Conservation (phyloP, 2,113 vertebrate genomes). For the Xiphophorus couchianus region DNA sequence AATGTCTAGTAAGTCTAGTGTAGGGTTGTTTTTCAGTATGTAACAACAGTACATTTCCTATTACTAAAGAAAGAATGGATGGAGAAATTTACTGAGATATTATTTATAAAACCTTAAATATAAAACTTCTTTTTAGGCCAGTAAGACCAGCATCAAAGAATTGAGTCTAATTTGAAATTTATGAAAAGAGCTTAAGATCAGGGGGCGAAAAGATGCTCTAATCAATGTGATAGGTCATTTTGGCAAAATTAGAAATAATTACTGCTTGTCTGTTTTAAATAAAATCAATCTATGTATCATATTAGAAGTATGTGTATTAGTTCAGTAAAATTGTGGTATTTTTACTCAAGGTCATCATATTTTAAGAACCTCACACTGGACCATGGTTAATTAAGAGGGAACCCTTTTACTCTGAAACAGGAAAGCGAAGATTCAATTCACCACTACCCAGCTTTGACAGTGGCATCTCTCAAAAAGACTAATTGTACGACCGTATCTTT, state of each 20-base stretch:
- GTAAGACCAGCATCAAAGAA: too few relatives aligned
- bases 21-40: too few relatives aligned
- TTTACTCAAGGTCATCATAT: background rate
- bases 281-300: background rate
- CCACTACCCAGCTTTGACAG: constrained; percentile 20
- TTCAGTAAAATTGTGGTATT: background rate
- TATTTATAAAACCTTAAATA: too few relatives aligned
- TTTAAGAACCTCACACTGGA: background rate
- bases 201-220: background rate
- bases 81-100: too few relatives aligned
- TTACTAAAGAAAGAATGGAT: too few relatives aligned
- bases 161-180: too few relatives aligned
- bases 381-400: background rate
- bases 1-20: too few relatives aligned
- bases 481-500: constrained; percentile 39
- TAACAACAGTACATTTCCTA: too few relatives aligned
- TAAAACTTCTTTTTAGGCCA: too few relatives aligned
- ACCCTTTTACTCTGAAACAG: constrained; percentile 23
- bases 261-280: background rate
- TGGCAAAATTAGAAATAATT: background rate
- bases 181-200: background rate
- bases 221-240: background rate
- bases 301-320: background rate
- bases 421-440: background rate
- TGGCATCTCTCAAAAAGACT: constrained; percentile 46